phyloP scores from a whole-genome alignment of 2,888 invertebrate genomes.

The Ethmia dodecea region DNA sequence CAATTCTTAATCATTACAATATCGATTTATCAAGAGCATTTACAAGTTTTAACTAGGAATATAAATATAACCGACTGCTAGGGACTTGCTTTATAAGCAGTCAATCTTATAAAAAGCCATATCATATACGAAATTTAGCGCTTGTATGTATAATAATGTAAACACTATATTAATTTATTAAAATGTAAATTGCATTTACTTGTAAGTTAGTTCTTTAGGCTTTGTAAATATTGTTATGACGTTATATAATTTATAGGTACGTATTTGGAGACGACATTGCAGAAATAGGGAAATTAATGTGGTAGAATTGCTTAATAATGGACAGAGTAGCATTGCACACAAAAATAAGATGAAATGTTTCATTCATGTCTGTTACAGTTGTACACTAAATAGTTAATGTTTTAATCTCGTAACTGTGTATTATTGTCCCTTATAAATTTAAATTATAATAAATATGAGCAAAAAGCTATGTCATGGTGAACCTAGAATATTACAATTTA shows the following conservation, averaged over 20 bases:
- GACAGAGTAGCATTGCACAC: slow-evolving; percentile 63
- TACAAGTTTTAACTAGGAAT: slow-evolving; percentile 18
- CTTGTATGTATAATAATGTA: slow-evolving; percentile 76
- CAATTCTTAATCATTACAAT: neutral
- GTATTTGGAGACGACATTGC: slow-evolving; percentile 54
- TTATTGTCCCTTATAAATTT: slow-evolving; percentile 61
- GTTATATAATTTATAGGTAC: slow-evolving; percentile 77
- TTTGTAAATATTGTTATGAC: slow-evolving; percentile 78
- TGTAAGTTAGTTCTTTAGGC: slow-evolving; percentile 73
- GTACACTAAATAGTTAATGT: slow-evolving; percentile 63
- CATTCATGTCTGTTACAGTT: slow-evolving; percentile 53
- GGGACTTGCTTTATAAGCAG: slow-evolving; percentile 50
- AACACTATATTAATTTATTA: slow-evolving; percentile 73
- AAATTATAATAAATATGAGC: too few relatives aligned
- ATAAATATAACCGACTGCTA: slow-evolving; percentile 44
- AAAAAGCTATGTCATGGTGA: too few relatives aligned
- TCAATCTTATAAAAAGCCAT: slow-evolving; percentile 68
- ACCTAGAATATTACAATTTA: too few relatives aligned
- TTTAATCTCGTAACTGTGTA: slow-evolving; percentile 65
- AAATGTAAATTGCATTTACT: slow-evolving; percentile 74
- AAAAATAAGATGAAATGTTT: slow-evolving; percentile 41
- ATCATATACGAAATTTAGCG: slow-evolving; percentile 71
- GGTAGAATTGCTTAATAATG: slow-evolving; percentile 60
- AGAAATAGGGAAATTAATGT: slow-evolving; percentile 58
- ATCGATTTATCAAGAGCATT: slow-evolving; percentile 1